phyloP scores from a whole-genome alignment of 2,888 invertebrate species.

The Sphinx pinastri region DNA sequence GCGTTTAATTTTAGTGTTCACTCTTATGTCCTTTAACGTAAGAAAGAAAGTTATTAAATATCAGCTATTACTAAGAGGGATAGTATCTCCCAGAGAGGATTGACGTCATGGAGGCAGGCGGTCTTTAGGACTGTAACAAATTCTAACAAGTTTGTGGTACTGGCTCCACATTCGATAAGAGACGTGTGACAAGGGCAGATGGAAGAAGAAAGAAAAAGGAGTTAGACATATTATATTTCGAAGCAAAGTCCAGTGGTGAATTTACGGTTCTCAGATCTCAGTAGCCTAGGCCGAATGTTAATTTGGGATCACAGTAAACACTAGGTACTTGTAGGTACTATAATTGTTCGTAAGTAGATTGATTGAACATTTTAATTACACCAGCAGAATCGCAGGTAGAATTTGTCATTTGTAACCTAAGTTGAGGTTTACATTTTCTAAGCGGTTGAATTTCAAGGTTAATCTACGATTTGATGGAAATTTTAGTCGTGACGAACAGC shows the following conservation, averaged over 20 bases:
- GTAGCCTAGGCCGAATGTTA: slow-evolving; percentile 40
- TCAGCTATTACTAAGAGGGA: too few relatives aligned
- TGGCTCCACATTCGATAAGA: slow-evolving; percentile 38
- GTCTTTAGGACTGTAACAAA: too few relatives aligned
- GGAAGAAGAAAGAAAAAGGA: too few relatives aligned
- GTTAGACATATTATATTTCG: too few relatives aligned
- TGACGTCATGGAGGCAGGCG: neutral
- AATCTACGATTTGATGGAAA: slow-evolving; percentile 4
- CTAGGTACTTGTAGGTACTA: too few relatives aligned
- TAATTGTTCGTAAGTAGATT: neutral
- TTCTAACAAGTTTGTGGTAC: neutral
- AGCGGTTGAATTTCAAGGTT: slow-evolving; percentile 5
- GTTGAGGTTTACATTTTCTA: slow-evolving; percentile 7
- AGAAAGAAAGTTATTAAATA: neutral
- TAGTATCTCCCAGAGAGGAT: too few relatives aligned
- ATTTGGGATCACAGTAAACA: too few relatives aligned
- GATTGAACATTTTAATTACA: slow-evolving; percentile 26
- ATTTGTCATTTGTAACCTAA: slow-evolving; percentile 28
- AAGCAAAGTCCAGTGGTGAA: slow-evolving; percentile 37
- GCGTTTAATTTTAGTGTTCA: neutral
- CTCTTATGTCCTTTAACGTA: neutral
- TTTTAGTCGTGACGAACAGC: neutral
- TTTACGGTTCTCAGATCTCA: slow-evolving; percentile 32
- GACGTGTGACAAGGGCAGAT: slow-evolving; percentile 47
- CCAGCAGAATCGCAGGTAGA: neutral